Percentiles rank a stretch among this genome's conserved stretches.
Conservation (phyloP, 1,140 invertebrate genomes). For the Octopus sinensis region DNA sequence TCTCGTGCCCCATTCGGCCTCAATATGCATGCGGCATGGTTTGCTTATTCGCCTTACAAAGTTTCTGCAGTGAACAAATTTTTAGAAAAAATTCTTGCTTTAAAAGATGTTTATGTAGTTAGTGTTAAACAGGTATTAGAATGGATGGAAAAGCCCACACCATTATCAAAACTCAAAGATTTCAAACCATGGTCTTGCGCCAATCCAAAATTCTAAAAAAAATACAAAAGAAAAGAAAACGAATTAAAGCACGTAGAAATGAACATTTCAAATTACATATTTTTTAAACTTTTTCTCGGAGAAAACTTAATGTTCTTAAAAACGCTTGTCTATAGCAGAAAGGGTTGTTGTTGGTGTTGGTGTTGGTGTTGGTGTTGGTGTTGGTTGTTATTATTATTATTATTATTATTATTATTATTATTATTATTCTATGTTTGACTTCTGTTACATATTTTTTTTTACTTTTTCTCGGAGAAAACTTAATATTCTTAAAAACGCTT, state of each 20-base stretch:
- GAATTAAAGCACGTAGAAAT: not conserved
- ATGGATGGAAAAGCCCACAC: conserved; percentile 37
- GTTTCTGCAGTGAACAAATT: conserved; percentile 42
- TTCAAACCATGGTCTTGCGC: conserved; percentile 40
- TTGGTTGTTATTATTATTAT: not conserved
- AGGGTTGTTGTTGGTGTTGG: too few relatives aligned
- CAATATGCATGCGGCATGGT: conserved; percentile 47
- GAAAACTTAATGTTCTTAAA: too few relatives aligned
- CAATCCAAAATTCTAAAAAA: not conserved
- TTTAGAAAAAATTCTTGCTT: conserved; percentile 31
- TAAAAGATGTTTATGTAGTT: conserved; percentile 41
- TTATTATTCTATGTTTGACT: not conserved
- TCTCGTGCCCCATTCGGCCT: conserved; percentile 43
- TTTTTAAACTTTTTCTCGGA: not conserved
- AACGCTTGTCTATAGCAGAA: too few relatives aligned
- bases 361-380: not conserved
- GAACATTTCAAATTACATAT: not conserved
- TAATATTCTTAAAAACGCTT: too few relatives aligned
- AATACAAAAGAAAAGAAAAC: not conserved
- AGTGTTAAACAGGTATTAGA: conserved; percentile 32
- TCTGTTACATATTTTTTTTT: not conserved
- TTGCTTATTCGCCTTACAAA: conserved; percentile 30
- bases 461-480: not conserved
- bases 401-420: conserved; percentile 2
- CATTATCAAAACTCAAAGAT: conserved; percentile 26